These are phyloP conservation scores for Microplitis deprimator DNA, from an alignment of 2,888 invertebrate genomes.

Conservation along the genomic window DNA sequence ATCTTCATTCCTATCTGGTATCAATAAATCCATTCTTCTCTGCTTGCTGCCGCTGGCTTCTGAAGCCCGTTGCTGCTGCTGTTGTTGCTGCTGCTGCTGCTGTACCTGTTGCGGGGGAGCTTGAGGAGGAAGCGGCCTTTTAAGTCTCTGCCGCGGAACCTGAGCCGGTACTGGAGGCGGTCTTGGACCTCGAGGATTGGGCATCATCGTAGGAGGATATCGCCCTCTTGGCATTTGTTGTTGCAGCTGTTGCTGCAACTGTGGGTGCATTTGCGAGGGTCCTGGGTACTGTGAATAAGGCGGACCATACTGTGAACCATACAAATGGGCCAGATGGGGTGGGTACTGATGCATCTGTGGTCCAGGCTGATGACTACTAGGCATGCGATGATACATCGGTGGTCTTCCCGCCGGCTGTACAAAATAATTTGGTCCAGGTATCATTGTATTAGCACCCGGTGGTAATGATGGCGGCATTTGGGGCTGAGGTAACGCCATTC, in stretches of 20 bases:
- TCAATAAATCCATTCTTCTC: constrained; percentile 76
- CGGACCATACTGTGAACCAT: constrained; percentile 49
- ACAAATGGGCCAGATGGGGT: constrained; percentile 63
- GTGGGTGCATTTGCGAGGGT: constrained; percentile 61
- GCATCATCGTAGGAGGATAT: constrained; percentile 56
- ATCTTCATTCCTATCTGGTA: constrained; percentile 81
- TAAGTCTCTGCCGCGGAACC: constrained; percentile 65
- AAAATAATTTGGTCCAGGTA: constrained; percentile 67
- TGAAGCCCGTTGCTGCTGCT: constrained; percentile 53
- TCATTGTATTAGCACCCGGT: constrained; percentile 66
- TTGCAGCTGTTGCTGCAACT: constrained; percentile 61
- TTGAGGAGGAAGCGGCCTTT: constrained; percentile 57
- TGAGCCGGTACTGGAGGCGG: constrained; percentile 47
- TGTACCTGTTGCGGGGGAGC: constrained; percentile 44
- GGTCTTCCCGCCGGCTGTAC: constrained; percentile 70
- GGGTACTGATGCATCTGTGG: constrained; percentile 63
- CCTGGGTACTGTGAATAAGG: constrained; percentile 59
- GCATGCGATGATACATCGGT: constrained; percentile 63
- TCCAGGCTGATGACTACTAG: constrained; percentile 35
- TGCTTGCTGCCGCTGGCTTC: constrained; percentile 66
- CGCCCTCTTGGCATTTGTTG: constrained; percentile 62
- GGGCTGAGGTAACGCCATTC: constrained; percentile 67
- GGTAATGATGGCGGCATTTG: constrained; percentile 63
- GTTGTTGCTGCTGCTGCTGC: constrained; percentile 54
- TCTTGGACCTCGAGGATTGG: constrained; percentile 58